Conservation (phyloP, 2,888 invertebrate genomes). For the Drosophila algonquin region DNA sequence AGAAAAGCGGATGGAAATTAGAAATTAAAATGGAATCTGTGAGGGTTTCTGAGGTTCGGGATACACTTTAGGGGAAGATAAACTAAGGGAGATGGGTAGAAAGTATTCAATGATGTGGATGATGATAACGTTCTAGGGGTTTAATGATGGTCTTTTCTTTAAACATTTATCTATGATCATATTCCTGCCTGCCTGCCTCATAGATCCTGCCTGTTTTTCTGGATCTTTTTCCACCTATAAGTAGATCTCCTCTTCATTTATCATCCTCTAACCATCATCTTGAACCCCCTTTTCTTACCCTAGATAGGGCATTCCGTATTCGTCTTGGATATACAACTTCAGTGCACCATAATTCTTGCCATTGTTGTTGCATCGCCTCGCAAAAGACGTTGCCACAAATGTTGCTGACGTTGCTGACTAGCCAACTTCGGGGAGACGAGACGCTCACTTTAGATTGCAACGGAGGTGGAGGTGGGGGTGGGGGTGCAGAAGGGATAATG, state of each 20-base stretch:
- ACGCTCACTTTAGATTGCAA: constrained; percentile 35
- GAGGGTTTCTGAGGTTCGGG: too few species aligned
- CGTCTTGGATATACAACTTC: not conserved
- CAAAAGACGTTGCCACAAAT: constrained; percentile 51
- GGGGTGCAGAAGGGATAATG: constrained; percentile 3
- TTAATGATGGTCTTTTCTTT: too few species aligned
- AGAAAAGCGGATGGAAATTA: not conserved
- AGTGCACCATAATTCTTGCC: constrained; percentile 24
- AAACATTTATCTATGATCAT: too few species aligned
- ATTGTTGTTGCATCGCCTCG: constrained; percentile 35
- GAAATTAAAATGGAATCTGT: not conserved
- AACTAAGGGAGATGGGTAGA: too few species aligned
- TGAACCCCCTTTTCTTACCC: not conserved
- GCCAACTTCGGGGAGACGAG: constrained; percentile 35
- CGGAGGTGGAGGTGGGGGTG: not conserved
- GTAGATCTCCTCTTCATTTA: not conserved
- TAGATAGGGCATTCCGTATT: constrained; percentile 12
- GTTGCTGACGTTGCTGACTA: constrained; percentile 62
- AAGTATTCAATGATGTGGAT: too few species aligned
- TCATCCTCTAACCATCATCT: too few species aligned
- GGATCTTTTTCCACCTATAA: too few species aligned
- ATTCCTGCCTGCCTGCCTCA: too few species aligned
- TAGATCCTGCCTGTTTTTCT: too few species aligned
- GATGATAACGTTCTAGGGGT: too few species aligned
- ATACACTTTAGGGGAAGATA: too few species aligned